Evolutionary conservation across 1,140 invertebrate genomes (phyloP).

Genomic region (Megalonaias nervosa): DNA sequence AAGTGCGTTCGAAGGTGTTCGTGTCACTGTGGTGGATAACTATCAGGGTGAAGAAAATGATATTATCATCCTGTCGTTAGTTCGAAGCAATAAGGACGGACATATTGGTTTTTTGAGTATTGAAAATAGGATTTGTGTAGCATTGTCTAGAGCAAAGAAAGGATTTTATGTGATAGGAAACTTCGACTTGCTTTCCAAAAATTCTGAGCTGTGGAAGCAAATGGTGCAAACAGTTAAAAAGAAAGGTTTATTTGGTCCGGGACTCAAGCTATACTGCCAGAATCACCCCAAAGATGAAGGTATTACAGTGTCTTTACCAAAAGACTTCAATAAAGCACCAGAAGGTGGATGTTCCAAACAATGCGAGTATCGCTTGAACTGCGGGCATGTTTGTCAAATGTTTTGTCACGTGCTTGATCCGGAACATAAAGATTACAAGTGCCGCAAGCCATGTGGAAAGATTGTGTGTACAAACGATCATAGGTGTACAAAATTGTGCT

Average conservation of each 20-base stretch:
- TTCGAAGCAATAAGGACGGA: conserved; percentile 78
- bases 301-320: conserved; percentile 27
- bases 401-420: conserved; percentile 50
- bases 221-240: conserved; percentile 52
- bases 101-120: conserved; percentile 84
- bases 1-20: conserved; percentile 48
- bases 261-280: conserved; percentile 69
- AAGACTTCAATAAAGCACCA: conserved; percentile 63
- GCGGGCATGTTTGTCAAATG: conserved; percentile 62
- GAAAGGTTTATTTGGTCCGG: conserved; percentile 34
- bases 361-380: conserved; percentile 59
- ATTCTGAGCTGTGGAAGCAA: conserved; percentile 70
- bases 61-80: conserved; percentile 87
- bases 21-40: conserved; percentile 83
- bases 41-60: conserved; percentile 85
- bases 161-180: conserved; percentile 82
- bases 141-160: conserved; percentile 84
- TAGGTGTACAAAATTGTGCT: conserved; percentile 46
- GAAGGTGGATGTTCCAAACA: conserved; percentile 65
- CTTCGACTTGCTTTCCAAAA: conserved; percentile 74
- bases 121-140: conserved; percentile 87
- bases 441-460: conserved; percentile 53
- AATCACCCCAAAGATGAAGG: conserved; percentile 67
- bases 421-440: conserved; percentile 41
- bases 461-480: conserved; percentile 40